These are phyloP conservation scores for Melanotus villosus DNA, from an alignment of 2,888 invertebrate species.

Conservation along the genomic window DNA sequence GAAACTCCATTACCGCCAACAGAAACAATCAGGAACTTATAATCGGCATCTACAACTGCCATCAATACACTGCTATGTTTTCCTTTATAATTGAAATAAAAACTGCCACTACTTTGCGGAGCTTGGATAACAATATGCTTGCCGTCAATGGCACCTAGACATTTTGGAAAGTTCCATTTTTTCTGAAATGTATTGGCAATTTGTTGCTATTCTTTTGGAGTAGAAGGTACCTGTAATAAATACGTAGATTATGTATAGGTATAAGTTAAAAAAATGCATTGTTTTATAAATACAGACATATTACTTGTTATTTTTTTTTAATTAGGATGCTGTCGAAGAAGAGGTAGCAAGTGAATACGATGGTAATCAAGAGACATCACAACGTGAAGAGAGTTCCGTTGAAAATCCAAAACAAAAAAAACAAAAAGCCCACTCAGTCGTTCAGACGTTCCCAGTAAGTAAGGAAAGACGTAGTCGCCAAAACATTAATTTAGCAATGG, in stretches of 20 bases:
- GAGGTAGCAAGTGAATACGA: too few species aligned
- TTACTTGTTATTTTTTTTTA: too few species aligned
- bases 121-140: slow-evolving; percentile 42
- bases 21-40: slow-evolving; percentile 27
- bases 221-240: slow-evolving; percentile 3
- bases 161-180: slow-evolving; percentile 45
- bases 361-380: too few species aligned
- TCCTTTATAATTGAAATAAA: slow-evolving; percentile 20
- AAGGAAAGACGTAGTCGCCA: too few species aligned
- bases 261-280: not conserved
- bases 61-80: slow-evolving; percentile 39
- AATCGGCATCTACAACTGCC: slow-evolving; percentile 29
- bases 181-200: slow-evolving; percentile 36
- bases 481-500: not conserved
- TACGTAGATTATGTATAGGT: not conserved
- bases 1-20: slow-evolving; percentile 41
- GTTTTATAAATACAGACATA: too few species aligned
- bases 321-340: too few species aligned
- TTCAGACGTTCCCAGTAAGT: too few species aligned
- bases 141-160: slow-evolving; percentile 44
- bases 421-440: too few species aligned
- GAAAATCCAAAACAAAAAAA: too few species aligned
- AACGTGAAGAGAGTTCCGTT: too few species aligned
- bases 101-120: slow-evolving; percentile 36
- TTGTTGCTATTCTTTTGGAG: slow-evolving; percentile 2